Percentiles rank a stretch among this genome's conserved stretches.
phyloP scores from a whole-genome alignment of 1,140 invertebrate species.

The Pseudomyrmex sp. region DNA sequence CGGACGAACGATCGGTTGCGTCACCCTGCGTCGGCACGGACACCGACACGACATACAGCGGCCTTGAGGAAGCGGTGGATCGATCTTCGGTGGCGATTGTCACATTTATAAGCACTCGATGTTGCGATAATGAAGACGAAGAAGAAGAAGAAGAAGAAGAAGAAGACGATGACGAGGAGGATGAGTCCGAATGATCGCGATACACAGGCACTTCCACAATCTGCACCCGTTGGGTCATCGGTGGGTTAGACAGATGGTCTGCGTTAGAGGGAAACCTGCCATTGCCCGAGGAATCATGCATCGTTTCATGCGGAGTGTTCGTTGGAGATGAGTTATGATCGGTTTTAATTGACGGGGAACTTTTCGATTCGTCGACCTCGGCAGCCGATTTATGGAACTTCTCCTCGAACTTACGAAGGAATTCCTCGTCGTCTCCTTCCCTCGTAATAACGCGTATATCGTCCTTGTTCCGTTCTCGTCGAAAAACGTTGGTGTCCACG shows the following conservation, averaged over 20 bases:
- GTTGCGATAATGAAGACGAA: conserved; percentile 31
- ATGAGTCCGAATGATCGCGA: background rate
- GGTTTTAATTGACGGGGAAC: conserved; percentile 2
- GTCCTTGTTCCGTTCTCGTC: conserved; percentile 49
- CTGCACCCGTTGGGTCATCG: conserved; percentile 56
- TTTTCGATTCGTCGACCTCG: conserved; percentile 25
- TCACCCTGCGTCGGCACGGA: conserved; percentile 88
- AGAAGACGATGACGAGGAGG: conserved; percentile 19
- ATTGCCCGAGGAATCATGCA: conserved; percentile 52
- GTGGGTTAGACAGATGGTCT: background rate
- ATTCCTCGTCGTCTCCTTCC: conserved; percentile 77
- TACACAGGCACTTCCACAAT: conserved; percentile 69
- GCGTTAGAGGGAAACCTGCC: conserved; percentile 27
- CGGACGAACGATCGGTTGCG: conserved; percentile 64
- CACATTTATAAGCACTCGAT: conserved; percentile 89
- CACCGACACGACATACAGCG: conserved; percentile 90
- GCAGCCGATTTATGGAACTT: conserved; percentile 67
- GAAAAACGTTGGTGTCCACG: conserved; percentile 28
- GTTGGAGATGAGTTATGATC: background rate
- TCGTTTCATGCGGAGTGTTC: conserved; percentile 41
- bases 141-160: background rate
- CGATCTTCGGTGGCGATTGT: conserved; percentile 89
- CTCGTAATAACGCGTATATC: conserved; percentile 76
- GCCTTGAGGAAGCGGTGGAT: conserved; percentile 85
- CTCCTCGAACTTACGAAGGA: conserved; percentile 77